A percentile compares a stretch with the other conserved stretches of the same genome.
Evolutionary conservation across 2,888 invertebrate genomes (phyloP).

Genomic region (Luperina nickerlii): DNA sequence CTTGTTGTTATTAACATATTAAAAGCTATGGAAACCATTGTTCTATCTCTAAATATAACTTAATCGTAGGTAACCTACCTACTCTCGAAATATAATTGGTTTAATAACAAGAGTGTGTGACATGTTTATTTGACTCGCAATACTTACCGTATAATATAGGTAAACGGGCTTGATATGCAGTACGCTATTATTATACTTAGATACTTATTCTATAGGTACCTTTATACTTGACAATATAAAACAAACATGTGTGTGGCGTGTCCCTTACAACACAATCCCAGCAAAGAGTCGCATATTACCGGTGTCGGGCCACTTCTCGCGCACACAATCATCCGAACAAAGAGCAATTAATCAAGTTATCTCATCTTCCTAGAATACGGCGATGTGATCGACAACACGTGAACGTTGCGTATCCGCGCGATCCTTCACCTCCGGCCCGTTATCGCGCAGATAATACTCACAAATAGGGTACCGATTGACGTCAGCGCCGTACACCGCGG

Average conservation of each 20-base stretch:
- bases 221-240: background rate
- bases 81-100: background rate
- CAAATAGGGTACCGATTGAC: constrained; percentile 87
- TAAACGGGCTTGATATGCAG: background rate
- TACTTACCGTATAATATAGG: background rate
- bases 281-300: constrained; percentile 18
- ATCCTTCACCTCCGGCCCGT: constrained; percentile 84
- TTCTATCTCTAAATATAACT: constrained; percentile 22
- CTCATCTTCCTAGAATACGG: constrained; percentile 78
- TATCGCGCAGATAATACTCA: constrained; percentile 76
- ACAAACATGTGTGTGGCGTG: background rate
- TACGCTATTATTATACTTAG: background rate
- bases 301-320: constrained; percentile 39
- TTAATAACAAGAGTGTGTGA: background rate
- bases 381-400: constrained; percentile 77
- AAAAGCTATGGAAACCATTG: background rate
- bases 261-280: background rate
- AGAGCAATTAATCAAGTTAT: constrained; percentile 83
- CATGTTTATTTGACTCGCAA: background rate
- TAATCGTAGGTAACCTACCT: background rate
- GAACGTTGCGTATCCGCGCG: constrained; percentile 77
- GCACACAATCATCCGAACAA: constrained; percentile 73
- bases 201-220: background rate
- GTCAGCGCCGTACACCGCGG: constrained; percentile 77
- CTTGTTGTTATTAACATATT: constrained; percentile 13